Evolutionary conservation across 2,113 vertebrate species (phyloP).

Genomic region (Gobiocypris rarus): DNA sequence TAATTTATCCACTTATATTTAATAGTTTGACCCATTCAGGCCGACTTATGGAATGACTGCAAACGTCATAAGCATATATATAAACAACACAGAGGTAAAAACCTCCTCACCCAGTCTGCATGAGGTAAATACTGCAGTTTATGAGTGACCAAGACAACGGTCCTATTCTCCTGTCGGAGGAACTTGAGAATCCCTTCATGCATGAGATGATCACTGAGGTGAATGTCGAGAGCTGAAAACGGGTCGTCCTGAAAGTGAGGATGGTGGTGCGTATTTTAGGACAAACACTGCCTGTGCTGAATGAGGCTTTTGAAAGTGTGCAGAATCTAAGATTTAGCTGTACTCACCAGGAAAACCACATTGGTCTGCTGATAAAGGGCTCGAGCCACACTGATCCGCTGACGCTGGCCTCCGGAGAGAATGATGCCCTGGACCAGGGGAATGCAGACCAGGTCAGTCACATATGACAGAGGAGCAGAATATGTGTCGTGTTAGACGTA

Average conservation of each 20-base stretch:
- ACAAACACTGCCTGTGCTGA: background rate
- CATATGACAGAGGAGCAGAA: background rate
- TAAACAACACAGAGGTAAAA: background rate
- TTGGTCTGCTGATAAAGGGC: slow-evolving; percentile 94
- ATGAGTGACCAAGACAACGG: slow-evolving; percentile 94
- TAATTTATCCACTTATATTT: background rate
- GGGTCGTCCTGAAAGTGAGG: slow-evolving; percentile 87
- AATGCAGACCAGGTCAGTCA: background rate
- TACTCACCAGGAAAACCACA: slow-evolving; percentile 93
- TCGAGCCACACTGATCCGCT: slow-evolving; percentile 93
- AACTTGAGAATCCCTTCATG: slow-evolving; percentile 94
- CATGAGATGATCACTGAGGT: slow-evolving; percentile 97
- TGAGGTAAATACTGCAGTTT: slow-evolving; percentile 96
- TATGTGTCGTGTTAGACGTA: slow-evolving; percentile 68
- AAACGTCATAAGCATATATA: too few relatives aligned
- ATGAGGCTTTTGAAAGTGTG: background rate
- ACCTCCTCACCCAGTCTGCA: slow-evolving; percentile 89
- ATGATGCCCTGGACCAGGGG: slow-evolving; percentile 88
- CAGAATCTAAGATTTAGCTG: background rate
- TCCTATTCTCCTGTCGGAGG: slow-evolving; percentile 89
- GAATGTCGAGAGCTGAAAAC: slow-evolving; percentile 96
- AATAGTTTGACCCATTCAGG: background rate
- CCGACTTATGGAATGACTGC: background rate
- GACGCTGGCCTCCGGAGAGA: slow-evolving; percentile 94
- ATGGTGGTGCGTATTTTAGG: too few relatives aligned